Evolutionary conservation across 2,113 vertebrate species (phyloP).

Genomic region (Pipra filicauda): DNA sequence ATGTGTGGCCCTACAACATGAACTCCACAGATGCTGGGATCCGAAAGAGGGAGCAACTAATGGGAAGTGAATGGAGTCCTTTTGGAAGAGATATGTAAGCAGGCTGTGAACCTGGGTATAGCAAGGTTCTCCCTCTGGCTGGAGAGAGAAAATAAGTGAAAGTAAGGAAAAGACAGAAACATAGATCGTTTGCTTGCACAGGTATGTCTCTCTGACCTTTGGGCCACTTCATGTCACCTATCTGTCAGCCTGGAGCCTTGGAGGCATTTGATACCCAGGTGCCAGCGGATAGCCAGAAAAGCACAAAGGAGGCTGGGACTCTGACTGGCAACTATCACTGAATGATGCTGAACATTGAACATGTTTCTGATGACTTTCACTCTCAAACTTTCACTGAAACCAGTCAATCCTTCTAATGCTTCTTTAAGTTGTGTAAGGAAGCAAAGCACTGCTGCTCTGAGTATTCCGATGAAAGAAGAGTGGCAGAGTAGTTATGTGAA

Average conservation of each 20-base stretch:
- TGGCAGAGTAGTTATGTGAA: neutral
- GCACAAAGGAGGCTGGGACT: neutral
- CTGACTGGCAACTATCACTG: rapidly evolving
- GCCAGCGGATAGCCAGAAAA: neutral
- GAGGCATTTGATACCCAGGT: rapidly evolving
- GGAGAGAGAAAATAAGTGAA: neutral
- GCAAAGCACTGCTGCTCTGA: neutral
- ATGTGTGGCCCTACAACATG: neutral
- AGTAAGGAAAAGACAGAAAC: neutral
- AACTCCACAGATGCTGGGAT: neutral
- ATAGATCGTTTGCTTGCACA: neutral
- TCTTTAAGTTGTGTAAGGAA: neutral
- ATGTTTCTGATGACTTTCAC: neutral
- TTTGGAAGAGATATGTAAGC: neutral
- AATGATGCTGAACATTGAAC: neutral
- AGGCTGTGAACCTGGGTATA: neutral
- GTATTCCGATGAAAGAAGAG: neutral
- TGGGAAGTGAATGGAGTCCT: neutral
- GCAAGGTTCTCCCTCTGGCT: neutral
- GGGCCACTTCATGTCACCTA: neutral
- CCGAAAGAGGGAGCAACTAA: neutral
- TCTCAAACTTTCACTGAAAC: neutral
- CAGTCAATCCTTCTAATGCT: neutral
- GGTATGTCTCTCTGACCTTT: neutral
- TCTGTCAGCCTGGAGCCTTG: neutral